Base-by-base conservation (phyloP, 1,140 invertebrate species). In the Drosophila willistoni region DNA sequence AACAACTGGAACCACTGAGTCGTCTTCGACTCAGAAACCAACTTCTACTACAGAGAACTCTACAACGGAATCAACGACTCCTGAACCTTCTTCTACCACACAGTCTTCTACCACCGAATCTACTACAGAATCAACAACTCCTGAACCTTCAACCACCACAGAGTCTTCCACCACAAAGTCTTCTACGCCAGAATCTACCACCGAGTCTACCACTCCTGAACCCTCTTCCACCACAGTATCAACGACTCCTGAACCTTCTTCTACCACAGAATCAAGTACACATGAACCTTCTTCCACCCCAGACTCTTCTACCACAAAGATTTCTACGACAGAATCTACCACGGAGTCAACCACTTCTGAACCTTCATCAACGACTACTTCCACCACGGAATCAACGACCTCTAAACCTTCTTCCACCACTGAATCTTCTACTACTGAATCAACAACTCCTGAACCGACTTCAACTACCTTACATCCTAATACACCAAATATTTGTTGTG, bases 401-500 rank as follows among this genome's bases (percentile, higher is more conserved):
- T 5, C 42, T 17, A 7, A 47, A 19, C 42, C 42, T 19, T 47
- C 42, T 19, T 47, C 44, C 19, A 47, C 14, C 12, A 47, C 41
- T 10, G 59, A 55, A 12, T n/a, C 74, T 6, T 69, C 67, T 0
- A 44, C n/a, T 1, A 73, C 70, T 7, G 10, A 7, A 7, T 54
- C 39, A 10, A 68, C 22, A 14, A 63, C 60, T 25, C 55, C 36
- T 9, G 59, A 61, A n/a, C 39, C 59, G 17, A 61, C 39, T 47
- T 13, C 63, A 3, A 57, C 67, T 29, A 72, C 79, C 1, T 65
- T 80, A 17, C 12, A 67, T 63, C 62, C 74, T 10, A n/a, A 72
- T 47, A 81, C 76, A 12, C 63, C 77, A 13, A 81, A 84, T 54
- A 76, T 84, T 22, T 84, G 81, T 41, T 81, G 81, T 51, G 81